Evolutionary conservation across 2,888 invertebrate genomes (phyloP), one percentile per base, ranked within the genome.

Genomic region (Leptinotarsa rubiginosa): DNA sequence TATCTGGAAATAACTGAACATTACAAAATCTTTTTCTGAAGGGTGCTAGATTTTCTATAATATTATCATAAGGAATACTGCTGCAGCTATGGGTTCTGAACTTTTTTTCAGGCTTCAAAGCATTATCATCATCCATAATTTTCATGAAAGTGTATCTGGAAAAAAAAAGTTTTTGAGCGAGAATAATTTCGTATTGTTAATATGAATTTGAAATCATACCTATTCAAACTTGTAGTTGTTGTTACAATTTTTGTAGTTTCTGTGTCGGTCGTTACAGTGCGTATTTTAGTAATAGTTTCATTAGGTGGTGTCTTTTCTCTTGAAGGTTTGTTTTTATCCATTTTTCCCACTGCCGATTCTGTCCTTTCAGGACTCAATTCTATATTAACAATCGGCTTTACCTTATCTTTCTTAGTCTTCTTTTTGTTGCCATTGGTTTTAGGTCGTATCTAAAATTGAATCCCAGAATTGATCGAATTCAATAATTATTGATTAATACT

Each of bases 31-130:
- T 82, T 73, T 88, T 88, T 50, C 88, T 81, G 75, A 88, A 88
- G n/a, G 87, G 87, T 4, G 87, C 87, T 77, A 88, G 79, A 80
- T 88, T 88, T 76, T 87, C 88, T 69, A 88, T 88, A 52, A 88
- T 85, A 79, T 87, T 86, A 75, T 88, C 87, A 73, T 88, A 87
- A 0, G 87, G 86, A 78, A 88, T 87, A 56, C 87, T 87, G 50
- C 87, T 87, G 75, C 87, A 88, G 76, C 87, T 87, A 72, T 87
- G 87, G 5, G 88, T 88, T 67, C 87, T 81, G n/a, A 83, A 82
- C 75, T 87, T 85, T 76, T 86, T 86, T 49, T 84, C 84, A 1
- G 75, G 75, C 25, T 81, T 80, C 5, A 77, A 66, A 49, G 77
- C 75, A 15, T 82, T 82, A 18, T 84, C 82, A 20, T 84, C 83